Percentiles rank a stretch among this genome's conserved stretches.
phyloP scores from a whole-genome alignment of 2,113 vertebrate species.

The Coptodon rendalli region DNA sequence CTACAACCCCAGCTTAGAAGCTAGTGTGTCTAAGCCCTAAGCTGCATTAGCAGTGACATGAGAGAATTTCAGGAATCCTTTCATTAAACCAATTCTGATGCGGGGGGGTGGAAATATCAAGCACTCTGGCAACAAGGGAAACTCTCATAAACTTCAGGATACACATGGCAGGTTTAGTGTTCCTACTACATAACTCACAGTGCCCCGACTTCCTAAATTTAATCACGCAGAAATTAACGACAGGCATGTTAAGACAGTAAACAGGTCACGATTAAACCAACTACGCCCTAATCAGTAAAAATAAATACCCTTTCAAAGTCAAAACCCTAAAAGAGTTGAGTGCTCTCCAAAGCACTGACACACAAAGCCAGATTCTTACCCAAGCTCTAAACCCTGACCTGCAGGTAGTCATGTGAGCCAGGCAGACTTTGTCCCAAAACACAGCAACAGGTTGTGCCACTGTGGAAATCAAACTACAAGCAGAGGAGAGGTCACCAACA shows the following conservation, averaged over 20 bases:
- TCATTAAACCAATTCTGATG: background rate
- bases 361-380: background rate
- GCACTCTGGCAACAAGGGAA: background rate
- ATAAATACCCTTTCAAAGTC: background rate
- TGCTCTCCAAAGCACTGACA: background rate
- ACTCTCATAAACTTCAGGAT: background rate
- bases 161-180: background rate
- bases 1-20: conserved; percentile 4
- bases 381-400: conserved; percentile 38
- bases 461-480: background rate
- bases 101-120: background rate
- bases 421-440: conserved; percentile 44
- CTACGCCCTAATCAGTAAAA: background rate
- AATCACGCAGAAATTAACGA: background rate
- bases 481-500: background rate
- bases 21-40: background rate
- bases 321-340: background rate
- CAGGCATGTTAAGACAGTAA: background rate
- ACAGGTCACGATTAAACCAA: background rate
- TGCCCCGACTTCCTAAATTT: background rate
- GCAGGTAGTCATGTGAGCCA: conserved; percentile 29
- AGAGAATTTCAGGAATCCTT: background rate
- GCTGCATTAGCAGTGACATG: background rate
- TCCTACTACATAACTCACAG: background rate
- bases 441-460: conserved; percentile 18